Evolutionary conservation across 1,140 invertebrate genomes (phyloP).

Genomic region (Batillaria attramentaria): DNA sequence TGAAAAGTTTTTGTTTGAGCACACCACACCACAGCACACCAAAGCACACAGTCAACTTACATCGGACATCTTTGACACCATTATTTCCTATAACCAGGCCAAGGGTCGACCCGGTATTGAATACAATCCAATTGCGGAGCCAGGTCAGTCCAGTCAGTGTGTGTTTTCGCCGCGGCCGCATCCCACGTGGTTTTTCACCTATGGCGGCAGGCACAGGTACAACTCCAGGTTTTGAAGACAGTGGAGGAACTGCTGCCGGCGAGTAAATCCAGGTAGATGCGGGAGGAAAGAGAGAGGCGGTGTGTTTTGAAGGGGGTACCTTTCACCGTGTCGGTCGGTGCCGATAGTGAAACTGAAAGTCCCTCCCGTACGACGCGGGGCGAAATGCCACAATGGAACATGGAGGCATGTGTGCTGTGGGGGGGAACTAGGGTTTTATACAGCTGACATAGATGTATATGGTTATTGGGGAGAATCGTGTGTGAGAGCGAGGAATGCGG

Average conservation of each 20-base stretch:
- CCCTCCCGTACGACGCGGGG: not conserved
- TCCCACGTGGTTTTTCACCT: slow-evolving; percentile 1
- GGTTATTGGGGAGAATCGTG: slow-evolving; percentile 32
- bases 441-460: slow-evolving; percentile 43
- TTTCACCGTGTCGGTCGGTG: too few species aligned
- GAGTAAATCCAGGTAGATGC: too few species aligned
- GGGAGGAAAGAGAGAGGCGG: too few species aligned
- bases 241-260: too few species aligned
- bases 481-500: slow-evolving; percentile 35
- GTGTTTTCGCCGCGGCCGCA: not conserved
- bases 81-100: too few species aligned
- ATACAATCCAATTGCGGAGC: slow-evolving; percentile 7
- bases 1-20: slow-evolving; percentile 20
- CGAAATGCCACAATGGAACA: slow-evolving; percentile 34
- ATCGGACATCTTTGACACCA: slow-evolving; percentile 26
- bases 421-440: slow-evolving; percentile 41
- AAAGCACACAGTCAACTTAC: slow-evolving; percentile 30
- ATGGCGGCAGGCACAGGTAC: too few species aligned
- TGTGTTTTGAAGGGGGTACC: too few species aligned
- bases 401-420: slow-evolving; percentile 38
- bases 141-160: not conserved
- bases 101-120: not conserved
- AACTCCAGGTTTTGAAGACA: too few species aligned
- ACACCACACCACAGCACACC: slow-evolving; percentile 29
- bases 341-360: slow-evolving; percentile 22